These are phyloP conservation scores for Sphaeridia pumilis DNA, from an alignment of 2,888 invertebrate species.

Conservation along the genomic window DNA sequence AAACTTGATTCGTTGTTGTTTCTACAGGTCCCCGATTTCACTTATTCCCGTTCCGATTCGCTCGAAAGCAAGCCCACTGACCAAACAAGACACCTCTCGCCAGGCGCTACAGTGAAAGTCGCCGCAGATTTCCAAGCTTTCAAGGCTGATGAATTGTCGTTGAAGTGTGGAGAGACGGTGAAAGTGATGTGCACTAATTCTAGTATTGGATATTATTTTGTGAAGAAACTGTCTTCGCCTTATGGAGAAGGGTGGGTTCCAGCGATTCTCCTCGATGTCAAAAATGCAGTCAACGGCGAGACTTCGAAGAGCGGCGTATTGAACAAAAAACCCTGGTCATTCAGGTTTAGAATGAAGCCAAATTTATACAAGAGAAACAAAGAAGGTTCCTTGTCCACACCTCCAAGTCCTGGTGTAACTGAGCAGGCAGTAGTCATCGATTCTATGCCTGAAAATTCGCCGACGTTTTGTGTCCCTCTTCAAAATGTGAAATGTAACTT, in stretches of 20 bases:
- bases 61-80: no score
- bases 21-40: neutral
- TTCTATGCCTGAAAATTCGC: slow-evolving; percentile 38
- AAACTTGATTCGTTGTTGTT: no score
- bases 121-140: slow-evolving; percentile 40
- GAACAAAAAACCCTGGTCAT: slow-evolving; percentile 41
- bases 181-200: slow-evolving; percentile 40
- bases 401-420: neutral
- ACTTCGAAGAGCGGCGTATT: slow-evolving; percentile 2
- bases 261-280: slow-evolving; percentile 37
- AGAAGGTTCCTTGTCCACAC: slow-evolving; percentile 37
- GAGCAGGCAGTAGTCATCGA: slow-evolving; percentile 28
- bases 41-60: neutral
- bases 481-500: slow-evolving; percentile 48
- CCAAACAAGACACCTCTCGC: slow-evolving; percentile 28
- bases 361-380: slow-evolving; percentile 39
- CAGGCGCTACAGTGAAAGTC: slow-evolving; percentile 37
- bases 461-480: slow-evolving; percentile 49
- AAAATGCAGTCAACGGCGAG: no score
- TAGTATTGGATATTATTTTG: slow-evolving; percentile 34
- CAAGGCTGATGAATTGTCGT: slow-evolving; percentile 41
- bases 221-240: slow-evolving; percentile 36
- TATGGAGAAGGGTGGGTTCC: slow-evolving; percentile 41
- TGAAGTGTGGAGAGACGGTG: slow-evolving; percentile 40
- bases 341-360: slow-evolving; percentile 42